Conservation (phyloP, 1,140 invertebrate species). For the Agraylea sexmaculata region DNA sequence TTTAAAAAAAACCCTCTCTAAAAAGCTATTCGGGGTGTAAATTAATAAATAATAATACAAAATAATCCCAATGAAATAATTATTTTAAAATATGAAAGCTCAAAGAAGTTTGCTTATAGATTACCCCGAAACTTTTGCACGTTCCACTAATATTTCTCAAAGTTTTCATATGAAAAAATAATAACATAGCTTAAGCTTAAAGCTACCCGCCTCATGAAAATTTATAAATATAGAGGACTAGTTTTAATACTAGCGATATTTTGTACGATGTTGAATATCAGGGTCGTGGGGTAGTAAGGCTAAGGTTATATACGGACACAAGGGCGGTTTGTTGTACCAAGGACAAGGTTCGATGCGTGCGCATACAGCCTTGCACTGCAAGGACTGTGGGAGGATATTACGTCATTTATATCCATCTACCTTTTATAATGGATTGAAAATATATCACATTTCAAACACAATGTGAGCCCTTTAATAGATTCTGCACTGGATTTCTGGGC, state of each 20-base stretch:
- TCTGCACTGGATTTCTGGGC: neutral
- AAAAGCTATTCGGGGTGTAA: no score
- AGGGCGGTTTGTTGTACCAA: conserved; percentile 11
- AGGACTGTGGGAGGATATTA: no score
- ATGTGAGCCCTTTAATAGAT: neutral
- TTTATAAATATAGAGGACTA: conserved; percentile 2
- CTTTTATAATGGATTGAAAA: conserved; percentile 5
- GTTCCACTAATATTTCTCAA: conserved; percentile 9
- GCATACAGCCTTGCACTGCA: conserved; percentile 2
- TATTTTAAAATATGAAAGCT: no score
- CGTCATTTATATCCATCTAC: conserved; percentile 2
- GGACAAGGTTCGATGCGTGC: conserved; percentile 18
- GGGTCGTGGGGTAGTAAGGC: neutral
- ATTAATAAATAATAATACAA: no score
- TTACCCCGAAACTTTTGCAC: no score
- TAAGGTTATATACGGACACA: neutral
- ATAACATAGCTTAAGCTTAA: neutral
- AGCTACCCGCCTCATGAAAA: neutral
- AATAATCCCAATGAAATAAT: no score
- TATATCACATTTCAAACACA: neutral
- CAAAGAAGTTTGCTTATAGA: no score
- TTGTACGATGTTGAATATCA: no score
- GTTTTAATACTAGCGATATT: no score
- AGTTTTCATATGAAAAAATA: neutral
- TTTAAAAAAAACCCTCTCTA: no score